Conservation (phyloP, 2,888 invertebrate species). For the Arge pagana region DNA sequence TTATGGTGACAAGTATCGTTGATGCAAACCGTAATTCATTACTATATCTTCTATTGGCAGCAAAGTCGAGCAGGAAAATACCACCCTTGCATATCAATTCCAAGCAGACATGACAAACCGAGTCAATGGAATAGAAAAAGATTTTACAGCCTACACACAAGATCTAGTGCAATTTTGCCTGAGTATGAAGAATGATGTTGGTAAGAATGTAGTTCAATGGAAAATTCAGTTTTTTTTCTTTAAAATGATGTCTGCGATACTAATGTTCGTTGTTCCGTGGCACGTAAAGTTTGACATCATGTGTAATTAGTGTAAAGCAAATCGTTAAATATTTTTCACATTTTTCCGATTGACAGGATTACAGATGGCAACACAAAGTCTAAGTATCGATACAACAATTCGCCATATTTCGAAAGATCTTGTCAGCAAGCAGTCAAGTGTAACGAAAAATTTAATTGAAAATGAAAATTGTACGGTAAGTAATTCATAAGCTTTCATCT, state of each 20-base stretch:
- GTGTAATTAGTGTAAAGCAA: background rate
- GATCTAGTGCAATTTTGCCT: conserved; percentile 43
- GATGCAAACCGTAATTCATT: conserved; percentile 12
- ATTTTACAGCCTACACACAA: conserved; percentile 40
- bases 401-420: conserved; percentile 39
- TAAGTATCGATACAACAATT: conserved; percentile 37
- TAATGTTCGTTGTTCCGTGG: too few species aligned
- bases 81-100: conserved; percentile 45
- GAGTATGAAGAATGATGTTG: conserved; percentile 39
- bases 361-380: conserved; percentile 30
- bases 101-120: conserved; percentile 39
- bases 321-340: conserved; percentile 19
- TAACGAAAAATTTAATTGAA: conserved; percentile 34
- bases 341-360: conserved; percentile 28
- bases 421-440: conserved; percentile 30
- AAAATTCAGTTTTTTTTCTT: too few species aligned
- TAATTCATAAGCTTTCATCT: too few species aligned
- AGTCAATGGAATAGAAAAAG: conserved; percentile 41
- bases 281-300: too few species aligned
- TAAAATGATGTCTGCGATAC: too few species aligned
- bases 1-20: conserved; percentile 2
- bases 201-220: conserved; percentile 26
- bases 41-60: conserved; percentile 30
- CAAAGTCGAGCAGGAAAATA: conserved; percentile 47
- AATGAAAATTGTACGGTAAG: conserved; percentile 40